Percentiles rank a stretch among this genome's conserved stretches.
phyloP scores from a whole-genome alignment of 1,140 invertebrate genomes.

The Brachionus paranguensis region DNA sequence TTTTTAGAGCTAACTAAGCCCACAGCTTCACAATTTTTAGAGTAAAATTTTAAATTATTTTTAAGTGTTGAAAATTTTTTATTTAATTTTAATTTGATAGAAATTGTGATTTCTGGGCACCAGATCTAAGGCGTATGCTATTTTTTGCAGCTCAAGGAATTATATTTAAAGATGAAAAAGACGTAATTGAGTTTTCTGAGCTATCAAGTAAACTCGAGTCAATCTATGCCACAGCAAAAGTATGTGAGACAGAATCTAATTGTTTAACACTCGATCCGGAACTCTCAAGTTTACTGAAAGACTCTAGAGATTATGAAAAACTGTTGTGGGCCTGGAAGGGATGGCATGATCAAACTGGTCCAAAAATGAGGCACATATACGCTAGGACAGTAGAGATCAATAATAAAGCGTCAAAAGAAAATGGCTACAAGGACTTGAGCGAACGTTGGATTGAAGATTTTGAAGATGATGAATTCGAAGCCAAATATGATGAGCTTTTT shows the following conservation, averaged over 20 bases:
- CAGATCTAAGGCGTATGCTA: slow-evolving; percentile 28
- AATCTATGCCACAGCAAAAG: slow-evolving; percentile 44
- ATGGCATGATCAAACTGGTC: slow-evolving; percentile 48
- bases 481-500: slow-evolving; percentile 45
- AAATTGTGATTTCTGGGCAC: slow-evolving; percentile 15
- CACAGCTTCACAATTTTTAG: background rate
- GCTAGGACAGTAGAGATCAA: slow-evolving; percentile 43
- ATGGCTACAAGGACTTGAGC: slow-evolving; percentile 48
- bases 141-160: slow-evolving; percentile 23
- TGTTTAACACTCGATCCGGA: slow-evolving; percentile 43
- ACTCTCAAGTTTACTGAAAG: slow-evolving; percentile 45
- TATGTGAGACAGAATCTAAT: slow-evolving; percentile 41
- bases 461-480: slow-evolving; percentile 46
- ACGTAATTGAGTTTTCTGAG: slow-evolving; percentile 1
- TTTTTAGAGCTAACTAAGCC: background rate
- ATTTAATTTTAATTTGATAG: background rate
- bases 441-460: slow-evolving; percentile 47
- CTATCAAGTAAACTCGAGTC: slow-evolving; percentile 42
- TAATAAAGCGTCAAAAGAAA: slow-evolving; percentile 47
- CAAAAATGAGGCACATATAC: slow-evolving; percentile 44
- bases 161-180: slow-evolving; percentile 1
- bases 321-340: slow-evolving; percentile 47
- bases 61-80: background rate
- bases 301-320: slow-evolving; percentile 43
- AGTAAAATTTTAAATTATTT: slow-evolving; percentile 12